phyloP scores from a whole-genome alignment of 1,140 invertebrate species.

The Varroa destructor region DNA sequence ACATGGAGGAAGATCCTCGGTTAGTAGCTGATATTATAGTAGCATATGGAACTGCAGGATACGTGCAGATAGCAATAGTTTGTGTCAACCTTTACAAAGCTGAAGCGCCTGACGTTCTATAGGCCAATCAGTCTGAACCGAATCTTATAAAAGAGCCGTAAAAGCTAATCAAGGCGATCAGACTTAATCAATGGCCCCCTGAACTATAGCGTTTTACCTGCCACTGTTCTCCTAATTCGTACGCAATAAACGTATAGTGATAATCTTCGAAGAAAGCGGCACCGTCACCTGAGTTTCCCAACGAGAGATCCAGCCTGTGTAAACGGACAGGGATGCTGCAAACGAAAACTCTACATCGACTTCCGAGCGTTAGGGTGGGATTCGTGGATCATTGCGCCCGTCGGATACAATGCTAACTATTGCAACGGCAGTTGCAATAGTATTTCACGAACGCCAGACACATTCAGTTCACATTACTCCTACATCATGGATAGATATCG shows the following conservation, averaged over 20 bases:
- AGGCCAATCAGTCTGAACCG: no score
- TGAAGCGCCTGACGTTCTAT: no score
- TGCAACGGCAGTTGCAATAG: constrained; percentile 72
- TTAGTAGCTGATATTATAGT: no score
- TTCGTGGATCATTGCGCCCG: constrained; percentile 82
- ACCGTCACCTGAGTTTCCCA: constrained; percentile 32
- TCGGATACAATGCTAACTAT: constrained; percentile 78
- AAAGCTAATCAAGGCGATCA: background rate
- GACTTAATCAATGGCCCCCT: background rate
- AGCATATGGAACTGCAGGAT: no score
- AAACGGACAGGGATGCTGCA: constrained; percentile 53
- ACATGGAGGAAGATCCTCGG: no score
- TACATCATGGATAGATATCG: constrained; percentile 32
- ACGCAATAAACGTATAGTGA: background rate
- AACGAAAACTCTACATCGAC: constrained; percentile 74
- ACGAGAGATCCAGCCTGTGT: constrained; percentile 34
- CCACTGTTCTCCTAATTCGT: no score
- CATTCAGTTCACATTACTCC: constrained; percentile 45
- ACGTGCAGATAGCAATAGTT: no score
- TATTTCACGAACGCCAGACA: constrained; percentile 59
- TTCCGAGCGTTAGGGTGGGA: constrained; percentile 83
- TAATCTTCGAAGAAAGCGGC: constrained; percentile 30
- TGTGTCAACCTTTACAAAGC: no score
- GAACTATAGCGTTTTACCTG: no score
- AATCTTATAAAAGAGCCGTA: no score